These are phyloP conservation scores for Vesta saturnalis DNA, from an alignment of 2,888 invertebrate species.

Conservation along the genomic window DNA sequence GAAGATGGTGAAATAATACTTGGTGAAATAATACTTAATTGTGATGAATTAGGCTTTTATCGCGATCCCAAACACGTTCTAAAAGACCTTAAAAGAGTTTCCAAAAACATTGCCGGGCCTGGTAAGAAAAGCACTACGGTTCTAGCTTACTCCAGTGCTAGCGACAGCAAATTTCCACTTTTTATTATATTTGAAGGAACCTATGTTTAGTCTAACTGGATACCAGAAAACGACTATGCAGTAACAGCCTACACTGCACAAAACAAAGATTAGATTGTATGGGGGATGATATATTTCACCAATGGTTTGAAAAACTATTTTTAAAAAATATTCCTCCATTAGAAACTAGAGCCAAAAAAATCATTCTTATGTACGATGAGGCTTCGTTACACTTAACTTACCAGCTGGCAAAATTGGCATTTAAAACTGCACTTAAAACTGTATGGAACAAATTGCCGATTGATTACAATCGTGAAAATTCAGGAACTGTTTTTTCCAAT, in stretches of 20 bases:
- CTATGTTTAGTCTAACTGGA: constrained; percentile 28
- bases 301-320: constrained; percentile 23
- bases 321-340: background rate
- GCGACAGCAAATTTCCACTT: background rate
- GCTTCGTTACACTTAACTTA: constrained; percentile 26
- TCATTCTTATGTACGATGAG: constrained; percentile 10
- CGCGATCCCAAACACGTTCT: constrained; percentile 14
- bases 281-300: constrained; percentile 21
- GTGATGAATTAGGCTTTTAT: constrained; percentile 14
- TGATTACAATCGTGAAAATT: constrained; percentile 16
- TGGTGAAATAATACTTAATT: constrained; percentile 10
- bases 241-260: constrained; percentile 30
- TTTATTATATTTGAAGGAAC: constrained; percentile 14
- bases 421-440: constrained; percentile 26
- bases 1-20: too few species aligned
- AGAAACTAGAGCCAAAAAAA: constrained; percentile 9
- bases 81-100: constrained; percentile 16
- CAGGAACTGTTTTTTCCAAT: constrained; percentile 9
- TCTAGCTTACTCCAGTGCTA: background rate
- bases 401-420: constrained; percentile 22
- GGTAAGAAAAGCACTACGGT: constrained; percentile 12
- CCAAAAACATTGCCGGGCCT: constrained; percentile 20
- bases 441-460: constrained; percentile 24
- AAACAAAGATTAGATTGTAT: constrained; percentile 27
- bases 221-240: constrained; percentile 24